Conservation (phyloP, 2,113 vertebrate species). For the Cephalopterus ornatus region DNA sequence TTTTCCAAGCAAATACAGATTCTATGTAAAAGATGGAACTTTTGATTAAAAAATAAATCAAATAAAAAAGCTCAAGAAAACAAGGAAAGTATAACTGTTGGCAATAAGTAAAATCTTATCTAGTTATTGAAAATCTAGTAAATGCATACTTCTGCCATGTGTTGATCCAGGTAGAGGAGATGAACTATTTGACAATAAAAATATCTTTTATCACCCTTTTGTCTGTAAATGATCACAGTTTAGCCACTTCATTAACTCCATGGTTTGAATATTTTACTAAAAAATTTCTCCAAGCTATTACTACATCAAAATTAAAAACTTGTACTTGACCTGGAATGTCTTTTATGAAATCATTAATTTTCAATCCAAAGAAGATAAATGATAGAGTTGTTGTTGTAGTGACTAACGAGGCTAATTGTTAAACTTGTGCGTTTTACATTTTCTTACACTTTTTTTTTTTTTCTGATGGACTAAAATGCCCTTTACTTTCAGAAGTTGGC, state of each 20-base stretch:
- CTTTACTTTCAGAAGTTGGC: neutral
- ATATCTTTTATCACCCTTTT: neutral
- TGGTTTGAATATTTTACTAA: conserved; percentile 10
- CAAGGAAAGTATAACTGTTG: neutral
- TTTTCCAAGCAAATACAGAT: neutral
- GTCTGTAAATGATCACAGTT: neutral
- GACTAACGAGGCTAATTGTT: neutral
- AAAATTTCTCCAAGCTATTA: neutral
- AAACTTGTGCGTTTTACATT: neutral
- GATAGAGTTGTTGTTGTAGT: neutral
- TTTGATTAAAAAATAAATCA: neutral
- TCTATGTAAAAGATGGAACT: accelerated
- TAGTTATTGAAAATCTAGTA: neutral
- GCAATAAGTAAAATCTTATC: neutral
- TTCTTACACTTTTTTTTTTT: neutral
- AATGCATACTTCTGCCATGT: neutral
- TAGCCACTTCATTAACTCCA: neutral
- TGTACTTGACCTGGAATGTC: neutral
- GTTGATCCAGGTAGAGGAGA: neutral
- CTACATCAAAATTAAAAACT: neutral
- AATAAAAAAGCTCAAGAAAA: neutral
- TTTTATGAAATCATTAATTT: conserved; percentile 31
- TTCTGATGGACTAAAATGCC: neutral
- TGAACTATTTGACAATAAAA: neutral
- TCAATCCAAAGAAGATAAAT: neutral